A percentile compares a stretch with the other conserved stretches of the same genome.
These are phyloP conservation scores for Oscheius sp. DNA, from an alignment of 1,140 invertebrate genomes.

Conservation along the genomic window DNA sequence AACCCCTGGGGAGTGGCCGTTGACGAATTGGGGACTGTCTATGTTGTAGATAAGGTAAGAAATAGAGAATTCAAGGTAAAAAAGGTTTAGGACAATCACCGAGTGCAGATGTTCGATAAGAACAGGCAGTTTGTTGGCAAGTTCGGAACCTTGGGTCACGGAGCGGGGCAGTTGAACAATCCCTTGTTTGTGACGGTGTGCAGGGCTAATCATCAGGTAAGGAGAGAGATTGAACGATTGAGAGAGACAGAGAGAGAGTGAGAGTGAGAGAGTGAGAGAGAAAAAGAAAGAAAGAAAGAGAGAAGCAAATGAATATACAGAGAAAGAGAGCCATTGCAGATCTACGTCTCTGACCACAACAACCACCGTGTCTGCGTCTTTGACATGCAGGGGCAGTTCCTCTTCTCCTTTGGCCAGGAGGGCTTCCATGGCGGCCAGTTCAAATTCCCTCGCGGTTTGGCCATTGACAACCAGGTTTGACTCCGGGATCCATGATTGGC, in stretches of 20 bases:
- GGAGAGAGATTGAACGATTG: background rate
- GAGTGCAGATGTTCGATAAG: constrained; percentile 86
- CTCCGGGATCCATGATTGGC: background rate
- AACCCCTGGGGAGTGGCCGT: constrained; percentile 98
- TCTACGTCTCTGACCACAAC: constrained; percentile 89
- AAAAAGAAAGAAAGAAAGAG: too few relatives aligned
- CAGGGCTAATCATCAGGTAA: constrained; percentile 74
- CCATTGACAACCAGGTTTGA: constrained; percentile 76
- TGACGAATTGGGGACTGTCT: constrained; percentile 94
- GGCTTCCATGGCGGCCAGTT: constrained; percentile 89
- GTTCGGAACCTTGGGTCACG: constrained; percentile 84
- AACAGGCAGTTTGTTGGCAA: constrained; percentile 95
- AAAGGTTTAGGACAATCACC: constrained; percentile 51
- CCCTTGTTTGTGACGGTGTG: constrained; percentile 95
- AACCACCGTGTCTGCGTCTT: constrained; percentile 91
- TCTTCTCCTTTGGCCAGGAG: constrained; percentile 82
- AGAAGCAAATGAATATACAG: too few relatives aligned
- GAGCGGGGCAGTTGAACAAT: constrained; percentile 86
- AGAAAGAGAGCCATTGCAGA: constrained; percentile 61
- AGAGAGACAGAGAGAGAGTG: too few relatives aligned
- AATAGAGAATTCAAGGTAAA: background rate
- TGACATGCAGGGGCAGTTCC: constrained; percentile 84
- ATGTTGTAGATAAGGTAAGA: constrained; percentile 85
- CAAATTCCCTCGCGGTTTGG: constrained; percentile 92
- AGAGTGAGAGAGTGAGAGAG: too few relatives aligned